phyloP scores from a whole-genome alignment of 1,140 invertebrate species.

The Stegodyphus mimosarum region DNA sequence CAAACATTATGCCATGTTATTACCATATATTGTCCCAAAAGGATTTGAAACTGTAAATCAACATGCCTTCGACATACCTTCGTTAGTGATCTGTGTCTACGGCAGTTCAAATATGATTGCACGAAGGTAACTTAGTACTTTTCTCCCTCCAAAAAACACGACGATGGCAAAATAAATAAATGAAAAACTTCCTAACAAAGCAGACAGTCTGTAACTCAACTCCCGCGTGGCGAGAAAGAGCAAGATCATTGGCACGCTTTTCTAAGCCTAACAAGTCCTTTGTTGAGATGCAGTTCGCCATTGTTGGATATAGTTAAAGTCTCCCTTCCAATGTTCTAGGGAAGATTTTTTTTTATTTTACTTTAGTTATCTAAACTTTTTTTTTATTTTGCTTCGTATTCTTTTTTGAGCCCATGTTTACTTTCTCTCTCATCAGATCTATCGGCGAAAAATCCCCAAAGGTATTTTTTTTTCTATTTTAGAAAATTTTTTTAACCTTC shows the following conservation, averaged over 20 bases:
- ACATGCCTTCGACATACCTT: conserved; percentile 1
- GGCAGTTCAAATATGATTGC: conserved; percentile 19
- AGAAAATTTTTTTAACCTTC: background rate
- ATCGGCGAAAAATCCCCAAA: conserved; percentile 44
- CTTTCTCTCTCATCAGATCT: conserved; percentile 51
- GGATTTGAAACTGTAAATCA: conserved; percentile 3
- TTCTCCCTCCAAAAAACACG: background rate
- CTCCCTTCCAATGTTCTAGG: conserved; percentile 10
- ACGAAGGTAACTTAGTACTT: background rate
- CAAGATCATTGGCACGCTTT: conserved; percentile 34
- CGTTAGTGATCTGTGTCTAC: background rate
- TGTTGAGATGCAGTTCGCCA: conserved; percentile 32
- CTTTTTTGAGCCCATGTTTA: conserved; percentile 30
- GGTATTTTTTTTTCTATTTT: conserved; percentile 2
- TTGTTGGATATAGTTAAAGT: conserved; percentile 44
- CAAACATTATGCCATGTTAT: conserved; percentile 1
- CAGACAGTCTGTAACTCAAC: conserved; percentile 30
- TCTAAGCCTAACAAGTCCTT: conserved; percentile 51
- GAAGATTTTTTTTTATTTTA: background rate
- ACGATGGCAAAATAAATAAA: background rate
- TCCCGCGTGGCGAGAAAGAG: conserved; percentile 45
- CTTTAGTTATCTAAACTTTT: background rate
- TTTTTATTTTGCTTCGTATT: conserved; percentile 37
- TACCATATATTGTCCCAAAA: conserved; percentile 13
- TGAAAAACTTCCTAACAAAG: background rate